A percentile compares a stretch with the other conserved stretches of the same genome.
Evolutionary conservation across 2,797 vertebrate genomes (phyloP).

Genomic region (Oreortyx pictus): DNA sequence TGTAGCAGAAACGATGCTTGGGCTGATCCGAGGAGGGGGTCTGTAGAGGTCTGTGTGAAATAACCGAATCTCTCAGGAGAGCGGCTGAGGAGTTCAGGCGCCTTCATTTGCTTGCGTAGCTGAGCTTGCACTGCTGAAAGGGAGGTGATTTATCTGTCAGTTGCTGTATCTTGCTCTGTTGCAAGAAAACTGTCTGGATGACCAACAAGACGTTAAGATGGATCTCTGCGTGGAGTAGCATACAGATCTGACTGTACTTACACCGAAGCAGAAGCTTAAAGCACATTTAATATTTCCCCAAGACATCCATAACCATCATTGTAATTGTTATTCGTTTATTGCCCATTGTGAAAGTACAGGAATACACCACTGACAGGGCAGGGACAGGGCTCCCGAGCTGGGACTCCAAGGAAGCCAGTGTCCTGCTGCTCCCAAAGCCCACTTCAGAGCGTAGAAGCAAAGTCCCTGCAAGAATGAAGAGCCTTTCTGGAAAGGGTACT

Average conservation of each 20-base stretch:
- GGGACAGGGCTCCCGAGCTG: neutral
- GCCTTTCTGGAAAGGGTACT: neutral
- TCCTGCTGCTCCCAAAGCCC: neutral
- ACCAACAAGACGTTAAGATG: neutral
- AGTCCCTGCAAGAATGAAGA: neutral
- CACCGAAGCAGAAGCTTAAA: neutral
- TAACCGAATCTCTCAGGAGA: neutral
- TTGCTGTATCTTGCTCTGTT: neutral
- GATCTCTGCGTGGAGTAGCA: neutral
- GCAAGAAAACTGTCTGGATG: neutral
- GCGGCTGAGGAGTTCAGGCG: neutral
- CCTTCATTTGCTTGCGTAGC: conserved; percentile 54
- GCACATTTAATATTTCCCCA: neutral
- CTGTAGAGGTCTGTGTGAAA: neutral
- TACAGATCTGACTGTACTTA: neutral
- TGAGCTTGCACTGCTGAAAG: neutral
- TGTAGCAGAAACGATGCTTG: neutral
- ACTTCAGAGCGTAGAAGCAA: neutral
- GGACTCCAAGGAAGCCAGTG: neutral
- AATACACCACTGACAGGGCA: neutral
- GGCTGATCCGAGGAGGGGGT: neutral
- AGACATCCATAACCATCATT: accelerated
- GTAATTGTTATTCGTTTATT: neutral
- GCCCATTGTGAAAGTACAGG: neutral
- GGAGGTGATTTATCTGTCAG: conserved; percentile 43